Evolutionary conservation across 2,797 vertebrate genomes (phyloP), one percentile per base, ranked within the genome.

Genomic region (Rhinogobio ventralis): DNA sequence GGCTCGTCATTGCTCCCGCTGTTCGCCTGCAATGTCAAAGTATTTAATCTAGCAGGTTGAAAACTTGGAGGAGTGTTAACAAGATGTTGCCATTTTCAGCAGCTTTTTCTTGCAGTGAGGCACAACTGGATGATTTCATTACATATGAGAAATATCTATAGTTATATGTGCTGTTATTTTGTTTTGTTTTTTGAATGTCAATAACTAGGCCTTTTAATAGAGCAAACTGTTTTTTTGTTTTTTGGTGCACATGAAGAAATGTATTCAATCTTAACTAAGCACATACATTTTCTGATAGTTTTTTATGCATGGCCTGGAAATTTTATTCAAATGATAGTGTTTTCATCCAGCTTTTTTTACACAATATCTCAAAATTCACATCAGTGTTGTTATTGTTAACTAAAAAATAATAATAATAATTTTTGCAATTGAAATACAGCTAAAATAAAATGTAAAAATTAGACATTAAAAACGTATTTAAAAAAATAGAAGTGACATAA

Each of bases 1-100:
- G 51, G 62, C 67, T 82, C 62, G 80, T 80, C 82, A 73, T 74
- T 64, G 57, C 79, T 81, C 64, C 20, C 39, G 30, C 81, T 87
- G 68, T 49, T 85, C 39, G 5, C 19, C 71, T 30, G 73, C 46
- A 68, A 45, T 66, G 42, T 66, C 55, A 46, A 77, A 71, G 55
- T 80, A 73, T 53, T 77, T n/a, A 78, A 77, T 74, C 62, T 62
- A 76, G 69, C 53, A 39, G 39, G 11, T 30, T 82, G 66, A 68
- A 62, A 68, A 28, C 49, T 66, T 28, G 57, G 17, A 20, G 79
- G 55, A 79, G 80, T 53, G 60, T 82, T 73, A 74, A 57, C 57
- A 64, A 83, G 75, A 20, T 62, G 49, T 39, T 57, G 13, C 33
- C 25, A 49, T 49, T 69, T 76, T 9, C 68, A 30, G 46, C 60